phyloP scores from a whole-genome alignment of 2,113 vertebrate genomes.

The Chloropsis hardwickii region DNA sequence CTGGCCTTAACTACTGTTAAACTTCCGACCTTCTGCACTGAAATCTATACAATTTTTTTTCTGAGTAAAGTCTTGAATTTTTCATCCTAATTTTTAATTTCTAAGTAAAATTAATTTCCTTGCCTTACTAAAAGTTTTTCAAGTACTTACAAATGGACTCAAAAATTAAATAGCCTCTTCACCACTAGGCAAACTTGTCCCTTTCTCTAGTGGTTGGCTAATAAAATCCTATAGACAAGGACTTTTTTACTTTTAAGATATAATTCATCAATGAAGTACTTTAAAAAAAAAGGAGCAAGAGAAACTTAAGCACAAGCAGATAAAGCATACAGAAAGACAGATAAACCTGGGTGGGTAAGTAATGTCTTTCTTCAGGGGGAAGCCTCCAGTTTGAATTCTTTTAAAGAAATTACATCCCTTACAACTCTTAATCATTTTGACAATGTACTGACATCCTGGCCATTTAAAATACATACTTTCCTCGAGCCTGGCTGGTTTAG shows the following conservation, averaged over 20 bases:
- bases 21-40: not conserved
- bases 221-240: not conserved
- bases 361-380: not conserved
- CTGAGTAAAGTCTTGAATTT: not conserved
- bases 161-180: not conserved
- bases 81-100: not conserved
- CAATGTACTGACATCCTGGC: not conserved
- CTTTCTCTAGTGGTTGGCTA: not conserved
- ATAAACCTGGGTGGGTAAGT: not conserved
- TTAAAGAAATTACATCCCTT: not conserved
- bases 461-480: not conserved
- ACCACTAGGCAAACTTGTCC: not conserved
- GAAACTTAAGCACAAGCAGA: not conserved
- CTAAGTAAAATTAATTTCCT: not conserved
- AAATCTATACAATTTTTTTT: not conserved
- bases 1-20: not conserved
- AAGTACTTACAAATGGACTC: not conserved
- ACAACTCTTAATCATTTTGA: conserved; percentile 20
- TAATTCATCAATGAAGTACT: not conserved
- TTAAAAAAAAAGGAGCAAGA: not conserved
- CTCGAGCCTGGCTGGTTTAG: not conserved
- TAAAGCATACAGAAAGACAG: not conserved
- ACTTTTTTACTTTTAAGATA: not conserved
- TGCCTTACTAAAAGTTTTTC: not conserved
- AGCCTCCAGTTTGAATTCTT: not conserved